Percentiles rank a stretch among this genome's conserved stretches.
Conservation (phyloP, 2,888 invertebrate species). For the Apomyelois bistriatella region DNA sequence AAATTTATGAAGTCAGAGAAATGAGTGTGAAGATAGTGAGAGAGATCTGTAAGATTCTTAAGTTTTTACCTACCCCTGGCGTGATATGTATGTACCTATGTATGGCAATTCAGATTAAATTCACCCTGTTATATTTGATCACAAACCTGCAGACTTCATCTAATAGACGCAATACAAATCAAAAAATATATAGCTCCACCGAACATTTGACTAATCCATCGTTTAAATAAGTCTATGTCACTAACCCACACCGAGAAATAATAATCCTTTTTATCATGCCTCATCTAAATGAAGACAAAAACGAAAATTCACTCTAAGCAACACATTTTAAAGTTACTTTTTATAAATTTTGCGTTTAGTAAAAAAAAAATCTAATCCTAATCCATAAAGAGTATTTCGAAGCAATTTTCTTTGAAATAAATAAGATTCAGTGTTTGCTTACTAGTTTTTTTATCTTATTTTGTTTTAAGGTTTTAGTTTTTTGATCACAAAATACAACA, state of each 20-base stretch:
- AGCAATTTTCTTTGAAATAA: slow-evolving; percentile 36
- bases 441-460: slow-evolving; percentile 24
- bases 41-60: no score
- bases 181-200: no score
- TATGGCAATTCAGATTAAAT: no score
- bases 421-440: slow-evolving; percentile 34
- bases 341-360: neutral
- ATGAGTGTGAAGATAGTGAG: no score
- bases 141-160: no score
- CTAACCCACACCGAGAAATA: slow-evolving; percentile 19
- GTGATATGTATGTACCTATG: no score
- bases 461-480: neutral
- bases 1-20: no score
- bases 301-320: slow-evolving; percentile 22
- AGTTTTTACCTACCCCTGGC: no score
- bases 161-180: no score
- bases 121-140: no score
- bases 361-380: slow-evolving; percentile 26
- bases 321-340: slow-evolving; percentile 15
- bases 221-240: neutral
- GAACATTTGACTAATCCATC: slow-evolving; percentile 28
- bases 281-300: slow-evolving; percentile 22
- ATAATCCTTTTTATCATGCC: slow-evolving; percentile 46
- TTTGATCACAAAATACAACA: neutral
- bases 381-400: slow-evolving; percentile 29